Evolutionary conservation across 2,797 vertebrate species (phyloP), one percentile per base, ranked within the genome.

Genomic region (Falco cherrug): DNA sequence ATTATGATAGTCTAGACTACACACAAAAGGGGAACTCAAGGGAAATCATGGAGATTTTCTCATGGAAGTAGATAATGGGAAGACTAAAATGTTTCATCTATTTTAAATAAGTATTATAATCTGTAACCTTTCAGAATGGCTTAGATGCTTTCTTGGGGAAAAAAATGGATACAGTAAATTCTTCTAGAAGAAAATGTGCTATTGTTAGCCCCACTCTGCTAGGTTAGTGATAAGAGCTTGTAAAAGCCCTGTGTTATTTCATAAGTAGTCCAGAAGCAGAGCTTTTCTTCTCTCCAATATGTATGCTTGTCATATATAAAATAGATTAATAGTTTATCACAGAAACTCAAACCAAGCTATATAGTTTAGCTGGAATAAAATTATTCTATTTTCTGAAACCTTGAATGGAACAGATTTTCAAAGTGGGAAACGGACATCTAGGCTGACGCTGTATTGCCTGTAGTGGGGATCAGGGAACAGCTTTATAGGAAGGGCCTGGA

Each of bases 1-100:
- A 45, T 96, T 92, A 69, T 78, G 69, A 41, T 81, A 67, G 94
- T 96, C 89, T 91, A 90, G 91, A 91, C 89, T 63, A 39, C n/a
- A 59, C 74, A 76, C 59, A 84, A 54, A 94, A 61, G 54, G 71
- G 50, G 18, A 84, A 24, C 63, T 84, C 74, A 28, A 56, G 91
- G 80, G 65, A 93, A 79, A 89, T 37, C 31, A 17, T 41, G 68
- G 74, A 50, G 43, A 19, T 67, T 93, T 95, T 91, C 60, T 91
- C 65, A 59, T 68, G 65, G 57, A 93, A 79, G 26, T 35, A 54
- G 71, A 63, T 61, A 93, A 59, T 13, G 6, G 59, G 29, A 64
- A 37, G 48, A 60, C 20, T 56, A 12, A 87, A 95, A 88, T 74
- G 10, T 53, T 93, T 92, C 61, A 19, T 59, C 59, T 69, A 17